Evolutionary conservation across 2,888 invertebrate species (phyloP), one percentile per base, ranked within the genome.

Genomic region (Dryadula phaetusa): DNA sequence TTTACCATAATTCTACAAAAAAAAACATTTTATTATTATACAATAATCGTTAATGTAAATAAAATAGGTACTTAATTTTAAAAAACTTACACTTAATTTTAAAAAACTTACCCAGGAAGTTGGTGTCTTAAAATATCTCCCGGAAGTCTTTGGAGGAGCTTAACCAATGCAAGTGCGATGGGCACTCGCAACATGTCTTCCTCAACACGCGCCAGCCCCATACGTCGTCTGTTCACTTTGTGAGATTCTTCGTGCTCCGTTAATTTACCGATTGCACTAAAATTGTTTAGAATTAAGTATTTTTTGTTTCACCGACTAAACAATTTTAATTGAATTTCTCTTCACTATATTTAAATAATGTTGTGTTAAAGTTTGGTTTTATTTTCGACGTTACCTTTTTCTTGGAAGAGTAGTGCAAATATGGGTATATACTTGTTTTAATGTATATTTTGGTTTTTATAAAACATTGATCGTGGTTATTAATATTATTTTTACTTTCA

Each of bases 181-280:
- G 99, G 99, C 7, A 99, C 97, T 56, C 98, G 94, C 71, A 97
- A 91, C 76, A 98, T 95, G 79, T 99, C 98, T 72, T 98, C 97
- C 78, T 97, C 96, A 81, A 99, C 98, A n/a, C 96, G 95, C 76
- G 95, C 96, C 8, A 93, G 85, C 0, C 78, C 75, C 1, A 93
- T 93, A 37, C 94, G 94, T 64, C 95, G 95, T 1, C 96, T 94
- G 80, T 97, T 97, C 0, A 96, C 85, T 79, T 97, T 97, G 82
- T 98, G 97, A 12, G 95, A 95, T 34, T 89, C 93, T 74, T 97
- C 97, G 73, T 95, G 95, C 7, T 94, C 94, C 0, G 96, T 96
- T 83, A 95, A 78, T 75, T 87, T 92, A 4, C 91, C 91, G 54
- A 92, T 92, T 1, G 92, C 82, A 16, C 92, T 92, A 18, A 77